Percentiles rank a stretch among this genome's conserved stretches.
phyloP scores from a whole-genome alignment of 64 coral and sea anemone genomes.

The Stylophora pistillata region DNA sequence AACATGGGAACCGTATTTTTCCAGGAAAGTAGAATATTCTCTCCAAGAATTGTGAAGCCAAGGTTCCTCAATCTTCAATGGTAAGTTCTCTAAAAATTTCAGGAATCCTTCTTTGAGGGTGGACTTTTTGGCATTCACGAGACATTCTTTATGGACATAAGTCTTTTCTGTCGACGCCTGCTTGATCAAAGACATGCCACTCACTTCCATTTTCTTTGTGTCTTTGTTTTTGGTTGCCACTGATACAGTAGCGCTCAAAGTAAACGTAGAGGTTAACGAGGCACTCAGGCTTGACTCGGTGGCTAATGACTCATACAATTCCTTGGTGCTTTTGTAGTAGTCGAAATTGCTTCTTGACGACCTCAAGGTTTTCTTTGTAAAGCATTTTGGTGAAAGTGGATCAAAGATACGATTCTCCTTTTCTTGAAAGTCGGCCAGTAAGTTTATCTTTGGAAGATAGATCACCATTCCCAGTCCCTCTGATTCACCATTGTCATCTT shows the following conservation, averaged over 20 bases:
- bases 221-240: constrained; percentile 14
- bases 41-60: constrained; percentile 49
- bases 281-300: neutral
- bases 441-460: neutral
- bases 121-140: neutral
- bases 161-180: constrained; percentile 9
- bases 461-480: neutral
- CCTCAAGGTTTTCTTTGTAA: neutral
- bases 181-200: constrained; percentile 18
- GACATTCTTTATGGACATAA: constrained; percentile 35
- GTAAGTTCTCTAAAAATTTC: constrained; percentile 8
- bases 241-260: neutral
- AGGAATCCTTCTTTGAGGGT: constrained; percentile 6
- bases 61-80: neutral
- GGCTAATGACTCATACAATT: neutral
- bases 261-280: neutral
- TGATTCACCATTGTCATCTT: neutral
- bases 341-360: neutral
- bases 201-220: neutral
- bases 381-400: neutral
- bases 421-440: constrained; percentile 9
- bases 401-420: neutral
- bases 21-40: constrained; percentile 26
- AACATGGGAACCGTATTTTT: constrained; percentile 55
- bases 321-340: constrained; percentile 5